These are phyloP conservation scores for Tadarida brasiliensis DNA, from an alignment of 2,797 vertebrate genomes.

Conservation along the genomic window DNA sequence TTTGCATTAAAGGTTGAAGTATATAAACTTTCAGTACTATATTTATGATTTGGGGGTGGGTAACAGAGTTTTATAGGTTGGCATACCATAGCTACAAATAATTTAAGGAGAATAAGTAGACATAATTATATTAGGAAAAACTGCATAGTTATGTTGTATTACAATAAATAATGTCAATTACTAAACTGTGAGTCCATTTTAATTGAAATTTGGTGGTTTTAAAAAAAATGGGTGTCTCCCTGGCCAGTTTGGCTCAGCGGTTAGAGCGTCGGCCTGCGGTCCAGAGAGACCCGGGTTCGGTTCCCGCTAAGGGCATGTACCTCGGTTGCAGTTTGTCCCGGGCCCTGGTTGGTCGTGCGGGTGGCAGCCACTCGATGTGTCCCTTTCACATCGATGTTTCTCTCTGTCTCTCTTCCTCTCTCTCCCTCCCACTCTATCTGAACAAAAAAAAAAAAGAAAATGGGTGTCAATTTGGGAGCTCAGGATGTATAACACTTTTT, in stretches of 20 bases:
- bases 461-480: background rate
- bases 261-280: too few species aligned
- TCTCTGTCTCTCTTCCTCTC: too few species aligned
- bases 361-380: too few species aligned
- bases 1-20: background rate
- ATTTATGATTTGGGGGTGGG: background rate
- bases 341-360: too few species aligned
- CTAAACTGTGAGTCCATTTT: background rate
- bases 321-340: too few species aligned
- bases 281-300: too few species aligned
- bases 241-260: too few species aligned
- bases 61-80: constrained; percentile 21
- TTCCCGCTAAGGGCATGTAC: too few species aligned
- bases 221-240: background rate
- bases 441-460: background rate
- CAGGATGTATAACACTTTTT: background rate
- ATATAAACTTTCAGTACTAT: background rate
- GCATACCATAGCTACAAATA: background rate
- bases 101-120: constrained; percentile 1
- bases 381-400: too few species aligned
- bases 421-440: too few species aligned
- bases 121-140: background rate
- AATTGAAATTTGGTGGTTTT: constrained; percentile 18
- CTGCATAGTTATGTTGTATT: background rate
- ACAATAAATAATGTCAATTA: constrained; percentile 9